phyloP scores from a whole-genome alignment of 2,888 invertebrate genomes.

The Siphlonurus alternatus region DNA sequence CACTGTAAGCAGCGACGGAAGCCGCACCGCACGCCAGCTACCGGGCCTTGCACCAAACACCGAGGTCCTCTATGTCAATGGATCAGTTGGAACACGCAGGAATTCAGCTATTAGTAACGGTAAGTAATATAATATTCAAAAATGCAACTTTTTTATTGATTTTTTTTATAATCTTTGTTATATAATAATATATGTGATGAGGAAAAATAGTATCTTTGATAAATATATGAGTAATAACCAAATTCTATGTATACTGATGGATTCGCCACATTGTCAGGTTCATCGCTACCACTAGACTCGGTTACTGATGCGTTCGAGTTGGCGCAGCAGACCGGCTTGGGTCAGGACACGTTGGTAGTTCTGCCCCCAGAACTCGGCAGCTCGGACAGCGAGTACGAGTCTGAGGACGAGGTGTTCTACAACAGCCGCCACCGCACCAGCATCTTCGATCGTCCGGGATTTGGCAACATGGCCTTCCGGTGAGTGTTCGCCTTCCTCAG shows the following conservation, averaged over 20 bases:
- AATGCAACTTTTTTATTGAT: too few species aligned
- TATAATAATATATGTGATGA: too few species aligned
- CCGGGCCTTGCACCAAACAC: background rate
- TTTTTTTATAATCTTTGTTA: too few species aligned
- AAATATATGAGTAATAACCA: too few species aligned
- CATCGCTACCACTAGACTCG: background rate
- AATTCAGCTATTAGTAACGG: background rate
- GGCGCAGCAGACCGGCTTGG: background rate
- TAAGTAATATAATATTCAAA: too few species aligned
- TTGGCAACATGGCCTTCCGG: constrained; percentile 8
- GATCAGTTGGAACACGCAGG: background rate
- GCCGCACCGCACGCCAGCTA: background rate
- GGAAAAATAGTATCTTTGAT: too few species aligned
- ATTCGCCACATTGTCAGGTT: background rate
- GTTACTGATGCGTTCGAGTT: background rate
- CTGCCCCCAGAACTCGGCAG: background rate
- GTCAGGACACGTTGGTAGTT: background rate
- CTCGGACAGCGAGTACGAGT: background rate
- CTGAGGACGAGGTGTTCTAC: constrained; percentile 4
- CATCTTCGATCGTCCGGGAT: constrained; percentile 7
- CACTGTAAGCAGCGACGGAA: background rate
- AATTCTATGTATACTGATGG: too few species aligned
- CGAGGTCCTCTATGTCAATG: background rate
- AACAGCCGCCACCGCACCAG: background rate
- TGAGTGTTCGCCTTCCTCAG: background rate